Percentiles rank a stretch among this genome's conserved stretches.
Conservation (phyloP, 2,113 vertebrate species). For the Anser cygnoides region DNA sequence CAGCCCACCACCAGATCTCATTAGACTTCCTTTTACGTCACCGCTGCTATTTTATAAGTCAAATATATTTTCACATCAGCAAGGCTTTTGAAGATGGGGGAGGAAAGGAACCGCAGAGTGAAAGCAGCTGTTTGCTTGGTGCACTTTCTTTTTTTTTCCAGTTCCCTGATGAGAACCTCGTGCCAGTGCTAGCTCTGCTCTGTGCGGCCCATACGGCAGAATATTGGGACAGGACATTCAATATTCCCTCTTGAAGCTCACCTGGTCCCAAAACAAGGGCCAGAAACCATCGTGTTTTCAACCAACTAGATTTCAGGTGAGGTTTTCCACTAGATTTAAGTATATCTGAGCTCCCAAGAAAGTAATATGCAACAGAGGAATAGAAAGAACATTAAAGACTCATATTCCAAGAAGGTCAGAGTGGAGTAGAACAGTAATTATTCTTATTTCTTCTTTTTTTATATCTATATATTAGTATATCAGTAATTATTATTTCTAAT, state of each 20-base stretch:
- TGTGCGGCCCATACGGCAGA: not conserved
- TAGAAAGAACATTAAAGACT: not conserved
- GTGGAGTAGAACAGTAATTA: not conserved
- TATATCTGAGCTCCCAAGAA: not conserved
- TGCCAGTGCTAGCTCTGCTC: not conserved
- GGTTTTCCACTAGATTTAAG: not conserved
- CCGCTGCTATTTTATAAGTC: not conserved
- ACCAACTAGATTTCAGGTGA: not conserved
- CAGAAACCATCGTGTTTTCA: not conserved
- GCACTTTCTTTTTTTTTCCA: not conserved
- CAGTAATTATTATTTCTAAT: too few relatives aligned
- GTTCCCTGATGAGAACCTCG: not conserved
- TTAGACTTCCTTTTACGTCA: not conserved
- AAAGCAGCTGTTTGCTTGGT: not conserved
- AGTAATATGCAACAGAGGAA: not conserved
- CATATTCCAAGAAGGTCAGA: not conserved
- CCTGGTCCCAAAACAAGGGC: not conserved
- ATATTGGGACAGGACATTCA: not conserved
- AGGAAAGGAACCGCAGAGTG: not conserved
- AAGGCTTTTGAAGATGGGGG: not conserved
- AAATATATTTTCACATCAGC: not conserved
- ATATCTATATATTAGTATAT: too few relatives aligned
- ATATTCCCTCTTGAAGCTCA: not conserved
- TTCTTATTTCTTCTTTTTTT: too few relatives aligned
- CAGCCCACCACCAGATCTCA: not conserved